Evolutionary conservation across 2,113 vertebrate genomes (phyloP).

Genomic region (Columbina picui): DNA sequence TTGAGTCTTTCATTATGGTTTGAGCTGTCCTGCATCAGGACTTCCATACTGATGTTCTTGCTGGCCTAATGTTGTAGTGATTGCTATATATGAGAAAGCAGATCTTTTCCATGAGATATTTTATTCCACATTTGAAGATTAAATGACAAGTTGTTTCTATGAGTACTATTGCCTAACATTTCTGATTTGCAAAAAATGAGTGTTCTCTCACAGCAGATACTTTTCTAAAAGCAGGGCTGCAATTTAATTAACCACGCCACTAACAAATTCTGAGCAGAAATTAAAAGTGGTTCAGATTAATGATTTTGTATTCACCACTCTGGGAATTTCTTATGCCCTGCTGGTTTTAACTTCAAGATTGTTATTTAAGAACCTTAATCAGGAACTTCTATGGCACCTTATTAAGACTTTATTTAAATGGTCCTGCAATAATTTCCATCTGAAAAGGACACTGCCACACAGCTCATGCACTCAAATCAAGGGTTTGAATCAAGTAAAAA

Average conservation of each 20-base stretch:
- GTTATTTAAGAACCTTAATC: slow-evolving; percentile 58
- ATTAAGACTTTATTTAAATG: slow-evolving; percentile 55
- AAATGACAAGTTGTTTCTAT: neutral
- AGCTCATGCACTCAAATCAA: neutral
- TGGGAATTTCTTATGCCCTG: neutral
- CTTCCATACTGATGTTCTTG: neutral
- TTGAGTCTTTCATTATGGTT: neutral
- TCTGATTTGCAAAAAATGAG: slow-evolving; percentile 23
- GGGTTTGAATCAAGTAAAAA: neutral
- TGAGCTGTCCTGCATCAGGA: neutral
- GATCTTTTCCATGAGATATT: neutral
- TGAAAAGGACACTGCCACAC: neutral
- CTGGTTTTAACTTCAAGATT: slow-evolving; percentile 48
- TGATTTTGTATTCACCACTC: neutral
- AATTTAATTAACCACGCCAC: slow-evolving; percentile 22
- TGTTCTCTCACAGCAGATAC: neutral
- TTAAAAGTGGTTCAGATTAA: slow-evolving; percentile 49
- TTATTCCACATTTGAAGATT: neutral
- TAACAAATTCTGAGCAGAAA: slow-evolving; percentile 30
- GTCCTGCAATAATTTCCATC: neutral
- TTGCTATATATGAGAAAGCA: neutral
- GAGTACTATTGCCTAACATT: neutral
- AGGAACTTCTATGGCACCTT: slow-evolving; percentile 18
- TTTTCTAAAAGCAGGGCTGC: neutral
- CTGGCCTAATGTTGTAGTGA: neutral